Percentiles rank a stretch among this genome's conserved stretches.
phyloP scores from a whole-genome alignment of 2,797 vertebrate genomes.

The Caiman crocodilus region DNA sequence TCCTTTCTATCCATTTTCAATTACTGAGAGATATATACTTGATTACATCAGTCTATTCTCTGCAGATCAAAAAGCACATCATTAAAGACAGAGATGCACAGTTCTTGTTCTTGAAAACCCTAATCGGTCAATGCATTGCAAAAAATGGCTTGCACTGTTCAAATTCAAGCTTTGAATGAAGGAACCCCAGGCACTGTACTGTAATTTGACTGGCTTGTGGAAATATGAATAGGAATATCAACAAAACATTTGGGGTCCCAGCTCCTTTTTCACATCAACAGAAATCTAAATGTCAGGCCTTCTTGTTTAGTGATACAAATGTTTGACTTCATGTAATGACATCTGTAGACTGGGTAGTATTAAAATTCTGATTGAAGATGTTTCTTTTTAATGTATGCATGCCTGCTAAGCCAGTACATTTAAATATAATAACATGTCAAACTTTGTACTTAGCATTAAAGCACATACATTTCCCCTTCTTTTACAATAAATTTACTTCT shows the following conservation, averaged over 20 bases:
- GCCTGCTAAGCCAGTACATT: conserved; percentile 55
- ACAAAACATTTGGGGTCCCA: neutral
- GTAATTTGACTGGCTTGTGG: neutral
- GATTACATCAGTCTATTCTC: neutral
- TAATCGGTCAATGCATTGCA: neutral
- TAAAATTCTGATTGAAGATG: conserved; percentile 61
- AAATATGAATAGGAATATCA: neutral
- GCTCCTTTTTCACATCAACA: neutral
- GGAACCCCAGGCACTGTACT: neutral
- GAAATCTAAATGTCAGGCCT: conserved; percentile 34
- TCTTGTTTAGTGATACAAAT: conserved; percentile 50
- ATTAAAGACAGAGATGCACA: neutral
- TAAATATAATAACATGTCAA: conserved; percentile 29
- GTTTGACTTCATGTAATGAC: conserved; percentile 56
- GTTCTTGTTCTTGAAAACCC: neutral
- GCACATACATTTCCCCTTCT: conserved; percentile 16
- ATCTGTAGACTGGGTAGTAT: conserved; percentile 39
- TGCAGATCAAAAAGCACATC: neutral
- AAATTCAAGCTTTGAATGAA: neutral
- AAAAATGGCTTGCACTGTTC: neutral
- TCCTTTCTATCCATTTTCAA: neutral
- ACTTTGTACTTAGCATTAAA: conserved; percentile 51
- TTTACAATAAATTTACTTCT: conserved; percentile 56
- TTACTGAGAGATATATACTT: neutral
- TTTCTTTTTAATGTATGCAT: conserved; percentile 33